These are phyloP conservation scores for Heliconius hermathena DNA, from an alignment of 1,140 invertebrate genomes.

Conservation along the genomic window DNA sequence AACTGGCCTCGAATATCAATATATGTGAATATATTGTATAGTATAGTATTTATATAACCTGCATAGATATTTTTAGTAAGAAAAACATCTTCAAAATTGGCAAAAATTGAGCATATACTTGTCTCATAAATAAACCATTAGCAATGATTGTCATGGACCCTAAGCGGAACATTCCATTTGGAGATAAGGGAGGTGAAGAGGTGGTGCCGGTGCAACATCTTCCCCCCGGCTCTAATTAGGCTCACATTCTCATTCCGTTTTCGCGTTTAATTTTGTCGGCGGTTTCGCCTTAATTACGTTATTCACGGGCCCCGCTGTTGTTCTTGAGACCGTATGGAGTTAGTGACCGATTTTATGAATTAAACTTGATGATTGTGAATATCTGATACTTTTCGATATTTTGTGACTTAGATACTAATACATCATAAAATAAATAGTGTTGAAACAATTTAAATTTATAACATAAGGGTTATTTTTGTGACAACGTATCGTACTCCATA, in stretches of 20 bases:
- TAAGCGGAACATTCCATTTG: slow-evolving; percentile 29
- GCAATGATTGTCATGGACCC: slow-evolving; percentile 32
- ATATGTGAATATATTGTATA: too few species aligned
- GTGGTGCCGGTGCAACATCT: slow-evolving; percentile 46
- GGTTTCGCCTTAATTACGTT: slow-evolving; percentile 82
- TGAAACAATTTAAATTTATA: background rate
- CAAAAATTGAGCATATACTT: background rate
- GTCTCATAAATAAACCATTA: slow-evolving; percentile 24
- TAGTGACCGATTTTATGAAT: slow-evolving; percentile 42
- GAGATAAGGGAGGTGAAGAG: slow-evolving; percentile 3
- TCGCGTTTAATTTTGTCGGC: slow-evolving; percentile 81
- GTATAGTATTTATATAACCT: too few species aligned
- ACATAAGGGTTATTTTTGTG: background rate
- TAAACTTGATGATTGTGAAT: slow-evolving; percentile 10
- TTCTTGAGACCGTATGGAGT: slow-evolving; percentile 41
- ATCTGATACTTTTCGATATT: background rate
- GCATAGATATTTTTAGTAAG: too few species aligned
- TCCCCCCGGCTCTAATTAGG: slow-evolving; percentile 79
- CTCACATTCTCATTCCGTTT: slow-evolving; percentile 82
- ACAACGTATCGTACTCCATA: background rate
- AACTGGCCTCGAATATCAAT: too few species aligned
- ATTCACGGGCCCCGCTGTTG: slow-evolving; percentile 58
- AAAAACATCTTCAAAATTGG: background rate
- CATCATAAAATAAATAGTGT: background rate
- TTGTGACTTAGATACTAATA: background rate